Base-by-base conservation (phyloP, 2,113 vertebrate species). In the Pao palembangensis region DNA sequence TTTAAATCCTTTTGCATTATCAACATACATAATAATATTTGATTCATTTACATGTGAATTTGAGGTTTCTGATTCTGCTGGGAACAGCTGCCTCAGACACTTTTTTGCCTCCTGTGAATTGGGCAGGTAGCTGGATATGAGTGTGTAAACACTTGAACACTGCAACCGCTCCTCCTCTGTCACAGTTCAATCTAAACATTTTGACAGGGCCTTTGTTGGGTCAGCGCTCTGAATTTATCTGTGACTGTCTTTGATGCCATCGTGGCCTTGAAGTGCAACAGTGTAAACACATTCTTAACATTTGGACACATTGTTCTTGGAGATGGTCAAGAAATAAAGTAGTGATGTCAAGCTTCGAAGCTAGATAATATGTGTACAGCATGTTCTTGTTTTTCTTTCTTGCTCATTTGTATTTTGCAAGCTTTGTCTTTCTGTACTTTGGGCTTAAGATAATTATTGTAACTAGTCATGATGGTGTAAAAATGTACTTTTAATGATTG, bases 101-200 rank as follows among this genome's bases (percentile, higher is more conserved):
- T 15, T 60, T 20, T 67, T 64, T 38, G 34, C 6, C 34, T 38
- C 34, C 34, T 38, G 34, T 38, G 34, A 10, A 38, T 67, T 8
- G 17, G 38, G 21, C 50, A 54, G 58, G 57, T 68, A n/a, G 55
- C 52, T 52, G 55, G 54, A 63, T 68, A 41, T 52, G 21, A 61
- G 53, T 78, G 50, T 77, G 58, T 57, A 73, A 75, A 79, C 63
- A 76, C 58, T 73, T 55, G 20, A 67, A 64, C 10, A 19, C 31
- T 13, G 23, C 44, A 52, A 44, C 51, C 12, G n/a, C 42, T 50
- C 6, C 69, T 69, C 57, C 49, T 55, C 44, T 5, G 16, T 14
- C 55, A 55, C 44, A n/a, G 66, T 49, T 61, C 34, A 43, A 59
- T 75, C 48, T 71, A 62, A 77, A 81, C 72, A 60, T 61, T 67